Base-by-base conservation (phyloP, 2,113 vertebrate genomes). In the Myotis brandtii region DNA sequence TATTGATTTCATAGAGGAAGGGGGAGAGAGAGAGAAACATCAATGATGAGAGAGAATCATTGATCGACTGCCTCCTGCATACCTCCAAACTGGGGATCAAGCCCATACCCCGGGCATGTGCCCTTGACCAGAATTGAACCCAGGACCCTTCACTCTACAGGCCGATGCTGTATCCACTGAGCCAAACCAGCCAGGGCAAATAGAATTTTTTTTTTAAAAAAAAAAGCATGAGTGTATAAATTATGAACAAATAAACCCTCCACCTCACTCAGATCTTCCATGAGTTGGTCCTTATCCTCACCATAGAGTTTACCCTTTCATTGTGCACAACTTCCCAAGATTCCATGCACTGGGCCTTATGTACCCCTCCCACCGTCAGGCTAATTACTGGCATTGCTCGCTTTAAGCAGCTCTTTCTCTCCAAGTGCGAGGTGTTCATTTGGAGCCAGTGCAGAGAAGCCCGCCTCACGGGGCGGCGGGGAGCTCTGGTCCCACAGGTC, bases 261-360 rank as follows among this genome's bases (percentile, higher is more conserved):
- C 12, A 1, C 14, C 6, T 46, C 0, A 9, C 59, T 48, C 77
- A 34, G 21, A 62, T 56, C 32, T 69, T 70, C 67, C 43, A 54
- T 2, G 6, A 62, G 17, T 5, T 18, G 59, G 54, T 79, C 86
- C 5, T 82, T 6, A 52, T 13, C 40, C 34, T 84, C 23, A 81
- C 10, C 16, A 5, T 0, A 43, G 30, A 82, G 13, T 59, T 64
- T 27, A 80, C 20, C n/a, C 43, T 52, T 72, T 59, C 72, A 10
- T 14, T 2, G 40, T 9, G 32, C 23, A 1, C 3, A 12, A 13
- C 46, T 14, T 64, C 56, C 43, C 64, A 37, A 52, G 30, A 30
- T 34, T 27, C 80, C 23, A 9, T 0, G 3, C 30, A 4, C 54
- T 3, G 52, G 48, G n/a, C 75, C 52, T 23, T 4, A 1, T 0